phyloP scores from a whole-genome alignment of 2,888 invertebrate genomes.

The Dolichomitus sp. region DNA sequence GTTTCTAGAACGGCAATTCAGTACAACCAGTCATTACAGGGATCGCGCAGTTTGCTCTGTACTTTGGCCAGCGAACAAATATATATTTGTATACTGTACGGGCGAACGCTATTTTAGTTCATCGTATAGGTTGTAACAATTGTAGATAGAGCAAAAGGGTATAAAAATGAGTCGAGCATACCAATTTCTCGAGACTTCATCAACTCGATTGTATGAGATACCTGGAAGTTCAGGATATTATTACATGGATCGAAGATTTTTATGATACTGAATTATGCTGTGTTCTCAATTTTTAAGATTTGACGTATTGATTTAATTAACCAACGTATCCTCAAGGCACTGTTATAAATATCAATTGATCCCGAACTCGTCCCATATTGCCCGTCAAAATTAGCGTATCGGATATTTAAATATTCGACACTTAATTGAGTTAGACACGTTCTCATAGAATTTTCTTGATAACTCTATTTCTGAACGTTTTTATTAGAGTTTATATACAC shows the following conservation, averaged over 20 bases:
- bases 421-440: not conserved
- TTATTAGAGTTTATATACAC: not conserved
- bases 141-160: not conserved
- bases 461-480: not conserved
- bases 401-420: not conserved
- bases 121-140: not conserved
- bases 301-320: not conserved
- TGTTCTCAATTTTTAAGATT: not conserved
- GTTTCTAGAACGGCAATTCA: conserved; percentile 59
- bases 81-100: conserved; percentile 28
- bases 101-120: conserved; percentile 17
- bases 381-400: not conserved
- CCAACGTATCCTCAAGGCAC: not conserved
- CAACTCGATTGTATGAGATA: not conserved
- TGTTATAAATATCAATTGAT: not conserved
- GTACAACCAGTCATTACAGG: conserved; percentile 45
- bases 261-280: not conserved
- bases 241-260: not conserved
- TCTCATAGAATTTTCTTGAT: not conserved
- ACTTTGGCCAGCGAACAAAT: conserved; percentile 19
- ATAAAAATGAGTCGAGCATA: not conserved
- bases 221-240: not conserved
- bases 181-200: conserved; percentile 8
- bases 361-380: not conserved
- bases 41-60: conserved; percentile 42